phyloP scores from a whole-genome alignment of 37 sponge, comb jelly and placozoan species.

The Lycopodina hypogea region DNA sequence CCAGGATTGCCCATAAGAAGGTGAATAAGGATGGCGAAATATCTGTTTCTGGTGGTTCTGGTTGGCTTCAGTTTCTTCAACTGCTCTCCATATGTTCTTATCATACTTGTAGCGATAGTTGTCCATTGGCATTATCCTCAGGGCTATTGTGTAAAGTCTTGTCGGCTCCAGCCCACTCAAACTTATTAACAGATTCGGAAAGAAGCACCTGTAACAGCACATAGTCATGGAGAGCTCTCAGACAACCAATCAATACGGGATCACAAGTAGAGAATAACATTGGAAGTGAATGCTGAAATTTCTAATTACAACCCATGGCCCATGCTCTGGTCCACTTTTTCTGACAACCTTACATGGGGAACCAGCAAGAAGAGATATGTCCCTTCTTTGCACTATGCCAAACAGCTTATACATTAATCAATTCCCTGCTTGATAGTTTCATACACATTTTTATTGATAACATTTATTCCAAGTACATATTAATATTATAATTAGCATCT shows the following conservation, averaged over 20 bases:
- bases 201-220: conserved; percentile 50
- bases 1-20: conserved; percentile 53
- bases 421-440: no score
- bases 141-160: conserved; percentile 26
- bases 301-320: neutral
- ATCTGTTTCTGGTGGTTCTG: conserved; percentile 41
- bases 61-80: conserved; percentile 24
- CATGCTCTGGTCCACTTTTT: no score
- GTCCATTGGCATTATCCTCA: conserved; percentile 35
- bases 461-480: no score
- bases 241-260: neutral
- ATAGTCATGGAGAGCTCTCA: neutral
- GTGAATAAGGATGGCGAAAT: conserved; percentile 51
- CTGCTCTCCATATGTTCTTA: conserved; percentile 29
- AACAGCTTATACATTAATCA: no score
- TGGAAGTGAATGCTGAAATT: neutral
- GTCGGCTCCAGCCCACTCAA: conserved; percentile 53
- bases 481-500: no score
- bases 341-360: no score
- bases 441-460: no score
- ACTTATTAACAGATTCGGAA: conserved; percentile 39
- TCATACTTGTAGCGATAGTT: conserved; percentile 59
- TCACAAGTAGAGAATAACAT: neutral
- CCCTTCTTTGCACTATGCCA: no score
- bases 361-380: no score